phyloP scores from a whole-genome alignment of 2,888 invertebrate genomes.

The Plutella xylostella region DNA sequence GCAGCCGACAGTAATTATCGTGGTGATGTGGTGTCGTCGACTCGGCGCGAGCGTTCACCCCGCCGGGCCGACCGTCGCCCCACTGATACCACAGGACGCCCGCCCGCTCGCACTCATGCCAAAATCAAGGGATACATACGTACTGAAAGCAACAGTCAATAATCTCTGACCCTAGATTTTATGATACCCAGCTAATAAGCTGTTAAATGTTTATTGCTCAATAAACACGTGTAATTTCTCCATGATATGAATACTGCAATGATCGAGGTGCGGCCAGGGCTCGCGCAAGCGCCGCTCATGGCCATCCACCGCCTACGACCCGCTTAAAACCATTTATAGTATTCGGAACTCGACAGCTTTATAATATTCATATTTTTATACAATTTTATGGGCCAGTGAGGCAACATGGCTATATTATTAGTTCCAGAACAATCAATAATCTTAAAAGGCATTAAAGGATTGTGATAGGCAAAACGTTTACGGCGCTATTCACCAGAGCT shows the following conservation, averaged over 20 bases:
- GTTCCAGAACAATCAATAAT: too few species aligned
- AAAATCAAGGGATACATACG: too few species aligned
- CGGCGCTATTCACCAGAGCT: too few species aligned
- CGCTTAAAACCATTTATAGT: conserved; percentile 62
- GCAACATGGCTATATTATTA: too few species aligned
- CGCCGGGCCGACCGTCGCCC: conserved; percentile 24
- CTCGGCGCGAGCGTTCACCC: conserved; percentile 63
- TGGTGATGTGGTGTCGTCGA: conserved; percentile 59
- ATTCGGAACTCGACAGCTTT: conserved; percentile 45
- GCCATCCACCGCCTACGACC: conserved; percentile 64
- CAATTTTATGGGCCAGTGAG: conserved; percentile 25
- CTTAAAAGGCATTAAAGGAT: too few species aligned
- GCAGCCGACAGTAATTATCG: conserved; percentile 56
- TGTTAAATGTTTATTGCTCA: too few species aligned
- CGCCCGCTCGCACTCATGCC: conserved; percentile 20
- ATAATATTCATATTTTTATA: conserved; percentile 60
- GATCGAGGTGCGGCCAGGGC: conserved; percentile 16
- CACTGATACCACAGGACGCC: conserved; percentile 43
- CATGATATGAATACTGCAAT: too few species aligned
- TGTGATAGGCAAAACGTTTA: too few species aligned
- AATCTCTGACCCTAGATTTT: too few species aligned
- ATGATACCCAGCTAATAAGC: too few species aligned
- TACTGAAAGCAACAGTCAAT: too few species aligned
- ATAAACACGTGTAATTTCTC: too few species aligned
- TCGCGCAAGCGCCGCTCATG: conserved; percentile 56